Base-by-base conservation (phyloP, 2,888 invertebrate species). In the Neoitamus cyanurus region DNA sequence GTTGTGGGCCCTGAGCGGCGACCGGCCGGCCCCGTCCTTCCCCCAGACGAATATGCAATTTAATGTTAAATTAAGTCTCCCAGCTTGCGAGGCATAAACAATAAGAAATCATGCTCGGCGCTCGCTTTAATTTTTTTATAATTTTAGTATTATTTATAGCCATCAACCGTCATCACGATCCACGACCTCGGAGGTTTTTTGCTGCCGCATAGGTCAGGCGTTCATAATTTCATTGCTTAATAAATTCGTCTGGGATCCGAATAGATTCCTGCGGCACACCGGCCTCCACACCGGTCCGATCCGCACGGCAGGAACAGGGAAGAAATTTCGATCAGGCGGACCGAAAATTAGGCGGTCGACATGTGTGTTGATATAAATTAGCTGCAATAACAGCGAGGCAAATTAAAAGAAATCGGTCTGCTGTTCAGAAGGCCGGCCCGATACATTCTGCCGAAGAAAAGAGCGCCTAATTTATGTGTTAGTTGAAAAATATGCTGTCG, bases 361-460 rank as follows among this genome's bases (percentile, higher is more conserved):
- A 83, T 83, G 75, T 83, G 83, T 83, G 75, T 83, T 83, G 70
- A 70, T 46, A 83, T 83, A 83, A 83, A 83, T 83, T 83, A 73
- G 48, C 58, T 83, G n/a, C 72, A 83, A 75, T 83, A 72, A 83
- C 48, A 75, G 73, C 75, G 83, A 28, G 72, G 34, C 83, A 83
- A 73, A 83, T 83, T 83, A 83, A 83, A 75, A 70, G 70, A 70
- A 83, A 30, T 37, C 83, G n/a, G 68, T 83, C 70, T 69, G 83
- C 83, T 15, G 83, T 72, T 83, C 83, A 72, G 83, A 83, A 83
- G 83, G 83, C 83, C 28, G 13, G 5, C 42, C 31, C 5, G n/a
- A 83, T 46, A 25, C 82, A 13, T 82, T 36, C 25, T 11, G 30
- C 78, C 30, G n/a, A 58, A 75, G 36, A 48, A 46, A 34, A 36